phyloP scores from a whole-genome alignment of 30 jellyfish, hydroid and myxozoan genomes.

The Cassiopea xamachana region DNA sequence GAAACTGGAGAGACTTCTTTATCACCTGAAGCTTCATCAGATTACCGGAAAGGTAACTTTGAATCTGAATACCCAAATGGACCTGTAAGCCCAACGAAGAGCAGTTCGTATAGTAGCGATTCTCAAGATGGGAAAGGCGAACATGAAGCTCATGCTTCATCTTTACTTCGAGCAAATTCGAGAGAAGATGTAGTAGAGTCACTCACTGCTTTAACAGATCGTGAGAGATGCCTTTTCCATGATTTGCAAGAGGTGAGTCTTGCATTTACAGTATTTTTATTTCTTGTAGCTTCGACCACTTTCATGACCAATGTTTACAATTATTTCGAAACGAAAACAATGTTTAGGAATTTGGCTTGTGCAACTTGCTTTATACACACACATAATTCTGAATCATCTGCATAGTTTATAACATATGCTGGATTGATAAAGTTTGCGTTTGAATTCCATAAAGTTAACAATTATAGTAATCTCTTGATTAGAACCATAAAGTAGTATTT shows the following conservation, averaged over 20 bases:
- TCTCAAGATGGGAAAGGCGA: constrained; percentile 56
- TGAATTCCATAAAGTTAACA: too few species aligned
- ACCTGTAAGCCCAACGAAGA: constrained; percentile 30
- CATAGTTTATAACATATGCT: too few species aligned
- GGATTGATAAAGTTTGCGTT: too few species aligned
- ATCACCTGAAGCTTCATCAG: constrained; percentile 11
- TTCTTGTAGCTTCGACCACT: too few species aligned
- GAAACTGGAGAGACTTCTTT: constrained; percentile 25
- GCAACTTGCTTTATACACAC: too few species aligned
- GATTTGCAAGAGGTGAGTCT: constrained; percentile 61
- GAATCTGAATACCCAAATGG: constrained; percentile 36
- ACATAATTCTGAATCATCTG: too few species aligned
- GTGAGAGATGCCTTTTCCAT: constrained; percentile 41
- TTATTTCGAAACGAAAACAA: too few species aligned
- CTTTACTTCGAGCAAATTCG: constrained; percentile 17
- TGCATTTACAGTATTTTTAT: too few species aligned
- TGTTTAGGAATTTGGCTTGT: too few species aligned
- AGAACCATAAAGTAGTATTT: too few species aligned
- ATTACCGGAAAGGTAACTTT: constrained; percentile 19
- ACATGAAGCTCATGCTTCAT: neutral
- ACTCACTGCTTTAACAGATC: constrained; percentile 51
- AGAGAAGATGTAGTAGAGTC: constrained; percentile 48
- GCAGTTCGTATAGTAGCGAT: constrained; percentile 25
- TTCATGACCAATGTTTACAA: too few species aligned
- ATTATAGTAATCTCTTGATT: too few species aligned